Percentiles rank a stretch among this genome's conserved stretches.
phyloP scores from a whole-genome alignment of 37 sponge, comb jelly and placozoan genomes.

The Crambe crambe region DNA sequence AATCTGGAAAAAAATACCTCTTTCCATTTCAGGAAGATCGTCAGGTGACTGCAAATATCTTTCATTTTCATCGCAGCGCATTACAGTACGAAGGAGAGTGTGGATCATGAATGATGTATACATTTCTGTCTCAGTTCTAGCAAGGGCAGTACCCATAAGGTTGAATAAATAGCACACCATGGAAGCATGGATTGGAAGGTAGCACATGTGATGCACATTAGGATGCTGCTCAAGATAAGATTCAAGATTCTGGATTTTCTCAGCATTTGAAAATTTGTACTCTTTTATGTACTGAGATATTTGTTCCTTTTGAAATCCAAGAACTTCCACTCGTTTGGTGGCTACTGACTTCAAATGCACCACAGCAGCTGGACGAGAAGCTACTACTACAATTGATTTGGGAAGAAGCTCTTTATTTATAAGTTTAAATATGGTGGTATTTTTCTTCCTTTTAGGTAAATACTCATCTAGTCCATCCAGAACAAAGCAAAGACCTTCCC shows the following conservation, averaged over 20 bases:
- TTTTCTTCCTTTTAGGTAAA: no score
- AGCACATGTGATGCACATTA: slow-evolving; percentile 33
- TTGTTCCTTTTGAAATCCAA: slow-evolving; percentile 16
- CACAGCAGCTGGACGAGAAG: slow-evolving; percentile 33
- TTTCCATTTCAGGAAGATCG: not conserved
- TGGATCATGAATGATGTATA: slow-evolving; percentile 1
- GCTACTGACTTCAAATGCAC: not conserved
- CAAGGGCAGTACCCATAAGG: not conserved
- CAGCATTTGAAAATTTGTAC: not conserved
- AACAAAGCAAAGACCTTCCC: slow-evolving; percentile 6
- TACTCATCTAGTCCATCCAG: slow-evolving; percentile 43
- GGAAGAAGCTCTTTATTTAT: not conserved
- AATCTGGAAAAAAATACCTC: not conserved
- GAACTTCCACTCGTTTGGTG: slow-evolving; percentile 21
- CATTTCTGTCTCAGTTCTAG: slow-evolving; percentile 34
- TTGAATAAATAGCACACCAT: slow-evolving; percentile 21
- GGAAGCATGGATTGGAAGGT: slow-evolving; percentile 28
- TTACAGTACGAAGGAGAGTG: not conserved
- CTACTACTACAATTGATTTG: not conserved
- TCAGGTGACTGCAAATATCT: not conserved
- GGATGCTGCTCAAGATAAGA: slow-evolving; percentile 3
- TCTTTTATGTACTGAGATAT: slow-evolving; percentile 17
- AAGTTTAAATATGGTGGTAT: not conserved
- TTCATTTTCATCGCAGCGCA: not conserved
- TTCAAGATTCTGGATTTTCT: not conserved